phyloP scores from a whole-genome alignment of 2,888 invertebrate genomes.

The Ditylenchus weischeri region DNA sequence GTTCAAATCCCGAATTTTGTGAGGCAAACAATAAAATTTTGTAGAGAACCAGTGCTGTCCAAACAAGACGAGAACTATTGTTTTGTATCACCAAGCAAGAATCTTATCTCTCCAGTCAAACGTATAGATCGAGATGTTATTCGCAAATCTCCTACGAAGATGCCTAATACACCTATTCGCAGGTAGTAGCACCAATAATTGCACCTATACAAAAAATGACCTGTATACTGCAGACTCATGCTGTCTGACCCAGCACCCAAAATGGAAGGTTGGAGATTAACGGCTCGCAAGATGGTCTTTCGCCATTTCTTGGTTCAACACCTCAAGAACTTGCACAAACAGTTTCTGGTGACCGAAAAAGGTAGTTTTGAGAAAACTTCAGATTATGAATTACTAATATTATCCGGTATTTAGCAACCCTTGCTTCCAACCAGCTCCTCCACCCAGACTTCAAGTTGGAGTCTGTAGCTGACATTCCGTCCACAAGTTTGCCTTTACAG shows the following conservation, averaged over 20 bases:
- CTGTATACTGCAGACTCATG: not conserved
- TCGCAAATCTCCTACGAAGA: not conserved
- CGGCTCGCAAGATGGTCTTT: constrained; percentile 17
- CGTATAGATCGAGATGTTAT: not conserved
- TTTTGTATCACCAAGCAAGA: too few species aligned
- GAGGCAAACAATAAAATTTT: too few species aligned
- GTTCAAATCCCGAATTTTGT: too few species aligned
- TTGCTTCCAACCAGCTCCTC: not conserved
- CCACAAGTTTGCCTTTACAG: not conserved
- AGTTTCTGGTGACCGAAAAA: constrained; percentile 11
- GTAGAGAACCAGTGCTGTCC: too few species aligned
- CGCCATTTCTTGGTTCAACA: constrained; percentile 13
- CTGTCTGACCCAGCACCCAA: constrained; percentile 7
- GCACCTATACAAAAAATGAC: not conserved
- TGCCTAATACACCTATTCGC: constrained; percentile 3
- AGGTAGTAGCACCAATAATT: not conserved
- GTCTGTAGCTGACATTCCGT: not conserved
- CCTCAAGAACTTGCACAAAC: constrained; percentile 10
- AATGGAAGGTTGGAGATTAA: constrained; percentile 14
- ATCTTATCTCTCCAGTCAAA: not conserved
- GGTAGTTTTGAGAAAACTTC: not conserved
- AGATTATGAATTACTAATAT: not conserved
- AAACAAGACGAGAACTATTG: too few species aligned
- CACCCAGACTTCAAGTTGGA: constrained; percentile 15
- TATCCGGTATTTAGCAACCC: not conserved